These are phyloP conservation scores for Microchirus variegatus DNA, from an alignment of 2,797 vertebrate species.

Conservation along the genomic window DNA sequence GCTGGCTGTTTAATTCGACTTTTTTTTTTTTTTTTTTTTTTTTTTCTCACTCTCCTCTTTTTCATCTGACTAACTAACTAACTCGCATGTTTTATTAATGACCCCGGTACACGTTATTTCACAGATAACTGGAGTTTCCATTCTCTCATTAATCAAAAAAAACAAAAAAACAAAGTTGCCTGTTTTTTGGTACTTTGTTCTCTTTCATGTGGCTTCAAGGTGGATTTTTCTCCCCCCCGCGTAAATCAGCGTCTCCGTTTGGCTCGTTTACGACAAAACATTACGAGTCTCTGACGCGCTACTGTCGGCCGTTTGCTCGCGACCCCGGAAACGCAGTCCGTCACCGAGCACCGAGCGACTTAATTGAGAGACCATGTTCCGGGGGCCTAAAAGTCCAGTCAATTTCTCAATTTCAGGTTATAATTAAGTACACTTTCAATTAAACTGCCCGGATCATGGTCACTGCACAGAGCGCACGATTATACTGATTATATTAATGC, in stretches of 20 bases:
- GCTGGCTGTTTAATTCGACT: constrained; percentile 34
- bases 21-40: constrained; percentile 32
- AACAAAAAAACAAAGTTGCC: constrained; percentile 50
- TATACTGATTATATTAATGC: neutral
- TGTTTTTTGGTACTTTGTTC: constrained; percentile 35
- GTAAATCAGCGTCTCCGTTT: constrained; percentile 40
- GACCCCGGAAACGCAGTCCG: constrained; percentile 14
- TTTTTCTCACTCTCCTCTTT: constrained; percentile 55
- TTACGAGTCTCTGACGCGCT: constrained; percentile 46
- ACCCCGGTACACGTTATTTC: constrained; percentile 55
- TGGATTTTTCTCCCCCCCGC: constrained; percentile 31
- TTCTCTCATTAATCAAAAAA: constrained; percentile 66
- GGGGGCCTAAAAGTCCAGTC: constrained; percentile 3
- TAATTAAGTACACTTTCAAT: neutral
- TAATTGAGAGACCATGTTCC: constrained; percentile 18
- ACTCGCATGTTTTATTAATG: constrained; percentile 64
- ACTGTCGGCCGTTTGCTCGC: constrained; percentile 19
- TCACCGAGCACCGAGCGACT: neutral
- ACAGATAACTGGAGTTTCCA: constrained; percentile 61
- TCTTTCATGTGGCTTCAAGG: constrained; percentile 52
- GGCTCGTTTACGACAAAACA: constrained; percentile 54
- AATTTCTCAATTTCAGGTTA: neutral
- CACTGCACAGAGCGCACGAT: neutral
- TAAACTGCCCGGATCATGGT: neutral
- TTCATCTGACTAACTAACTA: constrained; percentile 38